phyloP scores from a whole-genome alignment of 1,140 invertebrate genomes.

The Cherax quadricarinatus region DNA sequence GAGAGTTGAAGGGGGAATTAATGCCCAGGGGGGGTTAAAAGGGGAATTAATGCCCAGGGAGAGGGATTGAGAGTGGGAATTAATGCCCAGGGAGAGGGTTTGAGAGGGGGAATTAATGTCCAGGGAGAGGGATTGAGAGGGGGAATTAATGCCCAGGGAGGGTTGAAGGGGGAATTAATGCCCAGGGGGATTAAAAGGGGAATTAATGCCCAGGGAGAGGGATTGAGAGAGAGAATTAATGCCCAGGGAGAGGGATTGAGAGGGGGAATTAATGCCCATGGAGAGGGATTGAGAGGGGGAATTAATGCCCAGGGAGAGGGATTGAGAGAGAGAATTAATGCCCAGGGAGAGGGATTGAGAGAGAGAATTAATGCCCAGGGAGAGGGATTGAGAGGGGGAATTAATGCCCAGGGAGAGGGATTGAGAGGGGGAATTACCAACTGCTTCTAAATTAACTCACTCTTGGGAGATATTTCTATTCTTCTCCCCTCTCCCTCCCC shows the following conservation, averaged over 20 bases:
- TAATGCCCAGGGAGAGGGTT: constrained; percentile 45
- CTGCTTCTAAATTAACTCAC: constrained; percentile 58
- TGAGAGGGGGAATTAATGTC: constrained; percentile 63
- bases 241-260: no score
- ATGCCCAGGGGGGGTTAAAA: constrained; percentile 47
- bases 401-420: constrained; percentile 30
- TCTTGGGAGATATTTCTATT: constrained; percentile 38
- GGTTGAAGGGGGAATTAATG: no score
- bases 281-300: no score
- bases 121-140: no score
- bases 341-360: neutral
- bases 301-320: no score
- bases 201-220: no score
- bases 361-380: constrained; percentile 48
- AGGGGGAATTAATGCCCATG: no score
- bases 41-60: constrained; percentile 52
- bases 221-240: no score
- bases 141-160: no score
- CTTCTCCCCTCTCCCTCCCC: neutral
- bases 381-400: constrained; percentile 57
- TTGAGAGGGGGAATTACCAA: constrained; percentile 33
- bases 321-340: no score
- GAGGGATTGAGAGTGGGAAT: neutral
- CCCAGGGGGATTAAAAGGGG: no score
- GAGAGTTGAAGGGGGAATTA: constrained; percentile 48